These are phyloP conservation scores for Scolopax mira DNA, from an alignment of 2,113 vertebrate genomes.

Conservation along the genomic window DNA sequence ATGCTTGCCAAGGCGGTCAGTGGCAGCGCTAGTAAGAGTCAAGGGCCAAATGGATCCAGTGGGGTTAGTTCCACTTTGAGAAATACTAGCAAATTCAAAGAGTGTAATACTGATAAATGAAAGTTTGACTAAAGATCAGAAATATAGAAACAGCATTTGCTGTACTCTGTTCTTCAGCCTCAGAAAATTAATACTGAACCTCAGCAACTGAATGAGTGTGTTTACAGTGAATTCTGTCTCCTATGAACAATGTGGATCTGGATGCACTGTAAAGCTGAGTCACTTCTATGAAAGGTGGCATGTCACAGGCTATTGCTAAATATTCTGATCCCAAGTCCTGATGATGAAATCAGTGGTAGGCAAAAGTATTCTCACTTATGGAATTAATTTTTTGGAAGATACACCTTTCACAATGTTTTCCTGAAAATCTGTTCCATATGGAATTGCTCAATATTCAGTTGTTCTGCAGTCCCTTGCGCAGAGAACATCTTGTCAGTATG, in stretches of 20 bases:
- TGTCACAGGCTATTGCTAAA: background rate
- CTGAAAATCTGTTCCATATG: constrained; percentile 4
- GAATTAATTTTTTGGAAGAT: background rate
- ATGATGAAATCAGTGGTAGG: background rate
- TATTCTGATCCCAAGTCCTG: background rate
- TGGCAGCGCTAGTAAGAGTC: background rate
- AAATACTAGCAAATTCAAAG: background rate
- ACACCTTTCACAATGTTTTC: background rate
- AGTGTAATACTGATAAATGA: background rate
- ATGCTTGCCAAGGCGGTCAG: background rate
- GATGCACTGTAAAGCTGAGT: background rate
- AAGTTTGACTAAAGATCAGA: background rate
- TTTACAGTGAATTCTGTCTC: background rate
- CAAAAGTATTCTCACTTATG: background rate
- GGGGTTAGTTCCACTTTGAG: background rate
- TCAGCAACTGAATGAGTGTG: background rate
- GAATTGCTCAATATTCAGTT: background rate
- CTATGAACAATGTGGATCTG: background rate
- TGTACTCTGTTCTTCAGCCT: background rate
- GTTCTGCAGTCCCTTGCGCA: background rate
- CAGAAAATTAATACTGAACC: background rate
- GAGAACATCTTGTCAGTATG: background rate
- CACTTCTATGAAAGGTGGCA: background rate
- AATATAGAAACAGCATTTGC: background rate
- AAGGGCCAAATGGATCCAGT: background rate